Conservation (phyloP, 2,797 vertebrate genomes). For the Phaenicophaeus curvirostris region DNA sequence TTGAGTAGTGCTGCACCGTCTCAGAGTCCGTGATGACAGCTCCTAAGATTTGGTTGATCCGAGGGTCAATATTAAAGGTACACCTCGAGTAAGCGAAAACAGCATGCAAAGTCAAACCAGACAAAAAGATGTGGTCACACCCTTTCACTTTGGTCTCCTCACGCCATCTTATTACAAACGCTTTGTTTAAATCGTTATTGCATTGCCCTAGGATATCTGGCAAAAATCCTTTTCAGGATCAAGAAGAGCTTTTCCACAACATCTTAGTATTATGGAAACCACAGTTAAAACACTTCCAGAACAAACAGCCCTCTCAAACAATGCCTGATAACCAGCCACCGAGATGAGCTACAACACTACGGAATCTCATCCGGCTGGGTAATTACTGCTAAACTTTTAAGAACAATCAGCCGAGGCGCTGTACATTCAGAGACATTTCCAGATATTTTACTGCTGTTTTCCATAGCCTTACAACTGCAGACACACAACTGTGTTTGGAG, state of each 20-base stretch:
- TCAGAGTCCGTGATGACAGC: accelerated
- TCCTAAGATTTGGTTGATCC: not conserved
- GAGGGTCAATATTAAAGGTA: not conserved
- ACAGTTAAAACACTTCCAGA: not conserved
- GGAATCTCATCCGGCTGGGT: not conserved
- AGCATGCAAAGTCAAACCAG: not conserved
- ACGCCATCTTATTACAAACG: not conserved
- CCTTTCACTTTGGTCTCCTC: not conserved
- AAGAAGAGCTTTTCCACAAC: not conserved
- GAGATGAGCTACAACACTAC: not conserved
- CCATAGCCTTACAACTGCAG: not conserved
- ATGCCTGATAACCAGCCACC: not conserved
- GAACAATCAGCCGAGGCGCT: not conserved
- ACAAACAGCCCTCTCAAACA: not conserved
- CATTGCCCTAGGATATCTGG: not conserved
- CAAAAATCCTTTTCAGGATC: not conserved
- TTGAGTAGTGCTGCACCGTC: not conserved
- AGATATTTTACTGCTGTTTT: not conserved
- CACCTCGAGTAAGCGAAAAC: not conserved
- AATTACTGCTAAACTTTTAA: not conserved
- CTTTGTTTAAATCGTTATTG: not conserved
- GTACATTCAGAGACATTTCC: not conserved
- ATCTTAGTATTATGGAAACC: not conserved
- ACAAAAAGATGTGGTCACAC: not conserved
- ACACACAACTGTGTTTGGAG: not conserved